Conservation (phyloP, 2,888 invertebrate genomes). For the Mayetiola destructor region DNA sequence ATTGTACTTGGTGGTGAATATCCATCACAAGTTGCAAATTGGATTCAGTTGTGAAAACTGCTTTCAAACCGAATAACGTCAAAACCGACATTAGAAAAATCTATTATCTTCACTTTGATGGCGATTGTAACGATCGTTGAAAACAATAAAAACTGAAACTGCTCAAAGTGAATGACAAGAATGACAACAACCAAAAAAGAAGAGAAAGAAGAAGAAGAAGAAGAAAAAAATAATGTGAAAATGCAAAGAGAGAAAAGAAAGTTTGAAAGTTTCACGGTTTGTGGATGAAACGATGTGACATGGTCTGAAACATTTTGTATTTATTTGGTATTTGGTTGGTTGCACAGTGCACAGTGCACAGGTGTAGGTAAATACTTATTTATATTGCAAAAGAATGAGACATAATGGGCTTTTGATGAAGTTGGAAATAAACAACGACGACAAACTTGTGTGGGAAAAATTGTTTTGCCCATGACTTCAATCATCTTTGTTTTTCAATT, state of each 20-base stretch:
- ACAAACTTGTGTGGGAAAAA: no score
- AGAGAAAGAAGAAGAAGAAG: background rate
- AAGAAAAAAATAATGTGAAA: background rate
- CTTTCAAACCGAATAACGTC: no score
- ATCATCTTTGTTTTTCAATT: no score
- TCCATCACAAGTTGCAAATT: conserved; percentile 6
- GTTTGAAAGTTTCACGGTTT: background rate
- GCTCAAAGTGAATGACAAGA: background rate
- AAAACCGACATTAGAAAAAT: no score
- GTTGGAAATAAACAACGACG: no score
- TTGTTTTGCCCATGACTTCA: no score
- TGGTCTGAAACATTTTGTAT: background rate
- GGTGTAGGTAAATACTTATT: conserved; percentile 9
- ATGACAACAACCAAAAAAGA: no score
- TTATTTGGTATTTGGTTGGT: background rate
- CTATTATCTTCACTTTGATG: no score
- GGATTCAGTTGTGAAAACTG: background rate
- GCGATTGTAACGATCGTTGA: background rate
- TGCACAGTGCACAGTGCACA: no score
- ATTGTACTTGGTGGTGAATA: background rate
- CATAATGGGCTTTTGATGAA: conserved; percentile 9
- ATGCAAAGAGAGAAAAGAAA: background rate
- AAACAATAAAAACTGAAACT: background rate
- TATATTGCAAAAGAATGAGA: conserved; percentile 8
- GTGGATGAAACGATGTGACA: background rate